These are phyloP conservation scores for Troilus luridus DNA, from an alignment of 2,888 invertebrate species.

Conservation along the genomic window DNA sequence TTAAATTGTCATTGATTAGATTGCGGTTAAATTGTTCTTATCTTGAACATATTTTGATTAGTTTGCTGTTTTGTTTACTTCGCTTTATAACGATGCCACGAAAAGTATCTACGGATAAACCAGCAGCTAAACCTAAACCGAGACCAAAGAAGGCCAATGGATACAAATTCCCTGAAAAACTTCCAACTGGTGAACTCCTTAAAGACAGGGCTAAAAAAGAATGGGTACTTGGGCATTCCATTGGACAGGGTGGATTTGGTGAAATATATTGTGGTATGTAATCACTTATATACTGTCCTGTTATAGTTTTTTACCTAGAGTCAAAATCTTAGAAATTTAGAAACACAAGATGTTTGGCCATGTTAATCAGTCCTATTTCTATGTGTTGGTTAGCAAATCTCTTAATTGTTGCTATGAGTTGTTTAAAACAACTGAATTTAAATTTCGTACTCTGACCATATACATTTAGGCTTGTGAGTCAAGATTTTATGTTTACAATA, in stretches of 20 bases:
- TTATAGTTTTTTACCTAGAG: background rate
- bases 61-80: background rate
- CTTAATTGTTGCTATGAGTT: too few species aligned
- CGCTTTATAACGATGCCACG: background rate
- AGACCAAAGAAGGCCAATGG: slow-evolving; percentile 67
- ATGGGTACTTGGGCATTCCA: slow-evolving; percentile 90
- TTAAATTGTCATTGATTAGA: background rate
- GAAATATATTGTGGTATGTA: slow-evolving; percentile 88
- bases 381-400: too few species aligned
- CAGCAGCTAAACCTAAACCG: slow-evolving; percentile 55
- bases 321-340: background rate
- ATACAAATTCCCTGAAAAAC: slow-evolving; percentile 78
- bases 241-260: slow-evolving; percentile 94
- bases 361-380: too few species aligned
- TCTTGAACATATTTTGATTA: background rate
- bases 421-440: too few species aligned
- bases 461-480: too few species aligned
- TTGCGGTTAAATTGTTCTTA: background rate
- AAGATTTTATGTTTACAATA: too few species aligned
- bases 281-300: background rate
- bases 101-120: background rate
- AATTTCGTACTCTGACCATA: too few species aligned
- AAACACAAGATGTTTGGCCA: background rate
- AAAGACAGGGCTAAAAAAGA: slow-evolving; percentile 82
- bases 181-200: slow-evolving; percentile 83